phyloP scores from a whole-genome alignment of 2,797 vertebrate species.

The Phataginus tetradactyla region DNA sequence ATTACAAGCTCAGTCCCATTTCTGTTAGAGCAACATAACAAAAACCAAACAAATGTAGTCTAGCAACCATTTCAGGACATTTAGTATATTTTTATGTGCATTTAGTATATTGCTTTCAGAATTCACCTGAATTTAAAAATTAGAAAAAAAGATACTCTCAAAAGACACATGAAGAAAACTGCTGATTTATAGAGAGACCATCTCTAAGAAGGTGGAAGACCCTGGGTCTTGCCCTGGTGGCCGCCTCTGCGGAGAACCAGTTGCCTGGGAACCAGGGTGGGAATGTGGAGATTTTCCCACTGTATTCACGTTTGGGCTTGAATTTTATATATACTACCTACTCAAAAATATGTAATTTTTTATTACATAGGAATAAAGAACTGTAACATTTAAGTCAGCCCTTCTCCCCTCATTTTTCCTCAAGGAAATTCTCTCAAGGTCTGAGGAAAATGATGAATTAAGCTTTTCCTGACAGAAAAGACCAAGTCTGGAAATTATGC shows the following conservation, averaged over 20 bases:
- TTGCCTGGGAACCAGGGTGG: no score
- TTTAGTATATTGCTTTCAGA: not conserved
- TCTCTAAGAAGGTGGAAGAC: not conserved
- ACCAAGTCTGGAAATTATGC: slow-evolving; percentile 21
- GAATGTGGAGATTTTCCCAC: not conserved
- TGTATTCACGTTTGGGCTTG: not conserved
- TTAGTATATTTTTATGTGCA: not conserved
- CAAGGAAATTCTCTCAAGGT: slow-evolving; percentile 10
- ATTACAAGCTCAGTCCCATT: not conserved
- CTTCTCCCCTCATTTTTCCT: not conserved
- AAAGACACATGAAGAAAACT: not conserved
- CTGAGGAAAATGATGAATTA: slow-evolving; percentile 46
- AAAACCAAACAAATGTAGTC: not conserved
- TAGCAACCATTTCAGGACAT: not conserved
- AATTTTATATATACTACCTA: not conserved
- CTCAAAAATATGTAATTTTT: not conserved
- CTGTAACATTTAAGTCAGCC: not conserved
- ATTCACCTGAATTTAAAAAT: not conserved
- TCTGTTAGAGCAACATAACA: not conserved
- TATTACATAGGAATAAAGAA: not conserved
- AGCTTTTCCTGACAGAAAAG: slow-evolving; percentile 32
- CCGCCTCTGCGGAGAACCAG: not conserved
- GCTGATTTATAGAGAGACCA: not conserved
- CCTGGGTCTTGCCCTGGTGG: not conserved
- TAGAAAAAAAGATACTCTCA: not conserved